These are phyloP conservation scores for Hyphantria cunea DNA, from an alignment of 1,140 invertebrate species.

Conservation along the genomic window DNA sequence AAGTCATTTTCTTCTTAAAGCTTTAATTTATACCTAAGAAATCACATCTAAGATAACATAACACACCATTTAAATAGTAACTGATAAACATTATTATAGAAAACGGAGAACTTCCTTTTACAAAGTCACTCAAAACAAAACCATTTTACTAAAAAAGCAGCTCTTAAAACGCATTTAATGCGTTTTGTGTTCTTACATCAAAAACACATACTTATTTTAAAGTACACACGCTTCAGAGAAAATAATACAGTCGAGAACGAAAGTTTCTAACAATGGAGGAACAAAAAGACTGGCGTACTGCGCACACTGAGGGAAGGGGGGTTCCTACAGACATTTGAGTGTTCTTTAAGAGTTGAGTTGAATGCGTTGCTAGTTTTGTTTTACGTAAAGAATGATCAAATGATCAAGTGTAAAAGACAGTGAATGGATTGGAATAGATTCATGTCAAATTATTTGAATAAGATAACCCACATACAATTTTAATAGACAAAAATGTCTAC, in stretches of 20 bases:
- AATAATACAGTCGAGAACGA: conserved; percentile 38
- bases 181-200: conserved; percentile 3
- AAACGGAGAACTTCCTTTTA: conserved; percentile 2
- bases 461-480: too few species aligned
- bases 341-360: neutral
- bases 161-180: conserved; percentile 40
- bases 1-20: too few species aligned
- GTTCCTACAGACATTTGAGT: neutral
- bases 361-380: neutral
- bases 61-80: too few species aligned
- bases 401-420: too few species aligned
- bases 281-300: conserved; percentile 17
- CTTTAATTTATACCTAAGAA: too few species aligned
- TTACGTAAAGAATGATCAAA: too few species aligned
- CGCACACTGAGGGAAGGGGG: conserved; percentile 13
- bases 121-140: too few species aligned
- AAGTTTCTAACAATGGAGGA: conserved; percentile 27
- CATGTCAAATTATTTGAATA: too few species aligned
- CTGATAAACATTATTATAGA: too few species aligned
- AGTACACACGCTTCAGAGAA: conserved; percentile 11
- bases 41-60: too few species aligned
- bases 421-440: too few species aligned
- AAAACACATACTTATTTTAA: neutral
- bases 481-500: too few species aligned
- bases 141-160: conserved; percentile 4